Percentiles rank a stretch among this genome's conserved stretches.
These are phyloP conservation scores for Reinhardtius hippoglossoides DNA, from an alignment of 2,113 vertebrate species.

Conservation along the genomic window DNA sequence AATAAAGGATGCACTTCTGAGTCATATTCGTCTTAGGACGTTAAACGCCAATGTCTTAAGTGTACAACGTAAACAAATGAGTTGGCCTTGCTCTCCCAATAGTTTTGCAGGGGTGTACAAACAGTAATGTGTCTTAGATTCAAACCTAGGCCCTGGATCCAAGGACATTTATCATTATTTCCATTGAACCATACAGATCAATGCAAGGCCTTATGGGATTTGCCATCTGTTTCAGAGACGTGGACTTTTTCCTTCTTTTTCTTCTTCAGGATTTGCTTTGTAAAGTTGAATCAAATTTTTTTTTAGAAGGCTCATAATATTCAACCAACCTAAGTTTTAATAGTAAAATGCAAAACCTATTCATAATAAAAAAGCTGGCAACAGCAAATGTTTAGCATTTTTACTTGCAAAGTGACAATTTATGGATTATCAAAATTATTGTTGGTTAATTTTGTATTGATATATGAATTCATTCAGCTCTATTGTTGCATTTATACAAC, in stretches of 20 bases:
- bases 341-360: too few species aligned
- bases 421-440: too few species aligned
- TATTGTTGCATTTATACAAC: too few species aligned
- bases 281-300: neutral
- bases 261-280: neutral
- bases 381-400: too few species aligned
- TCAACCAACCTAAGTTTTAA: too few species aligned
- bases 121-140: neutral
- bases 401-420: too few species aligned
- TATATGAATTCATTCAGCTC: too few species aligned
- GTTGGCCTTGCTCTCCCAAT: neutral
- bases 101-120: neutral
- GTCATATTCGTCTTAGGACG: neutral
- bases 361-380: too few species aligned
- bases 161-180: slow-evolving; percentile 10
- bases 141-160: neutral
- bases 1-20: neutral
- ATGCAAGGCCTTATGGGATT: neutral
- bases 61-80: neutral
- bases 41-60: neutral
- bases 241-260: neutral
- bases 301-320: too few species aligned
- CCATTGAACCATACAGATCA: neutral
- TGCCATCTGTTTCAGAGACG: neutral
- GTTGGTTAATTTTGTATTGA: too few species aligned